phyloP scores from a whole-genome alignment of 2,888 invertebrate species.

The Carpatolechia fugitivella region DNA sequence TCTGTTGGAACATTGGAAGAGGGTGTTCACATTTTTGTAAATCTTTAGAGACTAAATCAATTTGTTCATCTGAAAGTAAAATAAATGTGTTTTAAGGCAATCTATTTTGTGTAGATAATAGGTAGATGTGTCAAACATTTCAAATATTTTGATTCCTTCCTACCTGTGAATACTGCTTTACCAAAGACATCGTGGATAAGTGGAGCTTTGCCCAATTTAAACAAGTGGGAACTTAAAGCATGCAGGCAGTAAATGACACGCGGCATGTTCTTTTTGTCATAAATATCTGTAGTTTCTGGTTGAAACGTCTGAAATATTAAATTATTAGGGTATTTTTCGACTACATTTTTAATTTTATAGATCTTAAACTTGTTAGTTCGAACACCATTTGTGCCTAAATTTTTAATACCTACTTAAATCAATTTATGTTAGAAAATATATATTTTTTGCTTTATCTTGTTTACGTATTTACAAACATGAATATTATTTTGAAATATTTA shows the following conservation, averaged over 20 bases:
- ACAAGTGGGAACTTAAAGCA: constrained; percentile 84
- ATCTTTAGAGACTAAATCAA: constrained; percentile 83
- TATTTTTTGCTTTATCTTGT: no score
- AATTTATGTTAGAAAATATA: no score
- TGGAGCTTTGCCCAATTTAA: constrained; percentile 84
- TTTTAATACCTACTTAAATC: no score
- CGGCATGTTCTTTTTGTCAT: constrained; percentile 90
- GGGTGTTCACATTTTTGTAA: constrained; percentile 84
- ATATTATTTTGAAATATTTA: no score
- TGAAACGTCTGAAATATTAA: constrained; percentile 83
- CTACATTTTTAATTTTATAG: no score
- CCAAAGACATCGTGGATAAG: constrained; percentile 88
- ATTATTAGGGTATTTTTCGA: no score
- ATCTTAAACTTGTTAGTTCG: no score
- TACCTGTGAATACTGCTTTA: constrained; percentile 85
- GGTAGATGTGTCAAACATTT: neutral
- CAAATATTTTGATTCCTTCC: constrained; percentile 4
- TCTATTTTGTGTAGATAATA: no score
- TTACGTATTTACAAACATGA: no score
- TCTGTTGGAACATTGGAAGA: constrained; percentile 87
- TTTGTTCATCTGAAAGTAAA: constrained; percentile 79
- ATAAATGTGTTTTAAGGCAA: neutral
- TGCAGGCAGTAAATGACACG: constrained; percentile 88
- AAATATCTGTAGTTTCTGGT: constrained; percentile 90
- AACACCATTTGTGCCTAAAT: no score